Base-by-base conservation (phyloP, 1,140 invertebrate species). In the Apocrypta bakeri region DNA sequence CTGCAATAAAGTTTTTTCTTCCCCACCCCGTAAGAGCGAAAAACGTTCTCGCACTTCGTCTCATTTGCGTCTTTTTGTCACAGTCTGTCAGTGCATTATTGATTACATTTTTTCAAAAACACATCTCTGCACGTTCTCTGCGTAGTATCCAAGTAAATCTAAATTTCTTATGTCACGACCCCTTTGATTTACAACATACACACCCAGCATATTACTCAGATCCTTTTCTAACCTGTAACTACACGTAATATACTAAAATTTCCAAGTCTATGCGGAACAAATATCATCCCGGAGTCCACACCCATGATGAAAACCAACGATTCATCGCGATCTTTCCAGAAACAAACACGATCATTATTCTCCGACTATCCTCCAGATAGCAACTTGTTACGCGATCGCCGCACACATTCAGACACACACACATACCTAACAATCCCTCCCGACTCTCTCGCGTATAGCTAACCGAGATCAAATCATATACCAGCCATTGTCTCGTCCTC, bases 401-500 rank as follows among this genome's bases (percentile, higher is more conserved):
- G 1, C 33, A 25, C 12, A 17, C 11, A 72, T 42, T 24, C 37
- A 24, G 4, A 31, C 21, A 4, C n/a, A n/a, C n/a, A 3, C 8
- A 76, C 21, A 64, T 37, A 21, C 11, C n/a, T n/a, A n/a, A n/a
- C n/a, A 12, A 8, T 25, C 31, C 12, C 64, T 64, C 27, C 56
- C 17, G 27, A n/a, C n/a, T n/a, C n/a, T n/a, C 56, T 75, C 21
- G 33, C 63, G 56, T 27, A 42, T 21, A 31, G 0, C 25, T 33
- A 33, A 1, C 48, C 1, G 37, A 68, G 75, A 78, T 78, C 63
- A 68, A 78, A 78, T 68, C 63, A n/a, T 40, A 25, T 4, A 2
- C 14, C 11, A 4, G 12, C 63, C 63, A 78, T 78, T 78, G 75
- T 78, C 25, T 66, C 75, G 40, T 66, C 33, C 63, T 77, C 37